phyloP scores from a whole-genome alignment of 2,797 vertebrate genomes.

The Trichosurus vulpecula region DNA sequence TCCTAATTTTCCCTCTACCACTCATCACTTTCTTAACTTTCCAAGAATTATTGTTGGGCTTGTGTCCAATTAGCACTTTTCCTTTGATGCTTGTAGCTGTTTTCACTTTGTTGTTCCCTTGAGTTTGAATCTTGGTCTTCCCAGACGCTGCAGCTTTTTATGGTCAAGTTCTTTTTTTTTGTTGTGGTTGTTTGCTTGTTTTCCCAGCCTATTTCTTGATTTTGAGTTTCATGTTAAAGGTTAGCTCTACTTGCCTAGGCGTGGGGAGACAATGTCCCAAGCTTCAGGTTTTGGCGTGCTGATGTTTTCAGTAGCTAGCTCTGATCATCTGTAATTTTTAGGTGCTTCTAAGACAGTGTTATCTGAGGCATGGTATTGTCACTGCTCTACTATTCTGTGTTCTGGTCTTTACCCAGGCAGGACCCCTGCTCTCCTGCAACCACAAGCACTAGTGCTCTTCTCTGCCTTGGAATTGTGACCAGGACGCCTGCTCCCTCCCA shows the following conservation, averaged over 20 bases:
- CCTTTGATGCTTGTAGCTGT: background rate
- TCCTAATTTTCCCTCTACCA: background rate
- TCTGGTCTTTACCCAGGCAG: background rate
- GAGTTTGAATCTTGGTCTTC: background rate
- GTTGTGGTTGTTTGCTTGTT: background rate
- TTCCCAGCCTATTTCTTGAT: background rate
- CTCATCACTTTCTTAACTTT: background rate
- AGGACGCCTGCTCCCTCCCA: background rate
- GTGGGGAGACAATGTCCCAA: background rate
- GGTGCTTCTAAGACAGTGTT: background rate
- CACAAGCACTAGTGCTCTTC: background rate
- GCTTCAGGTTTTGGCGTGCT: background rate
- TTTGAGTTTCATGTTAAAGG: background rate
- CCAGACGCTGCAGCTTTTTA: background rate
- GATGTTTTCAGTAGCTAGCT: background rate
- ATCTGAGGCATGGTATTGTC: background rate
- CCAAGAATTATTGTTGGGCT: background rate
- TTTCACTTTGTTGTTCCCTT: background rate
- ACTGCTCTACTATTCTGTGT: too few relatives aligned
- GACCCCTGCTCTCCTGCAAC: background rate
- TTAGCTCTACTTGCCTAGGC: background rate
- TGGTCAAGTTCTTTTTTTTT: background rate
- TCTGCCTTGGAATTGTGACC: background rate
- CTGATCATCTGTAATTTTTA: background rate
- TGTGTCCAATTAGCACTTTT: background rate